Evolutionary conservation across 2,797 vertebrate genomes (phyloP).

Genomic region (Ctenochaetus hawaiiensis): DNA sequence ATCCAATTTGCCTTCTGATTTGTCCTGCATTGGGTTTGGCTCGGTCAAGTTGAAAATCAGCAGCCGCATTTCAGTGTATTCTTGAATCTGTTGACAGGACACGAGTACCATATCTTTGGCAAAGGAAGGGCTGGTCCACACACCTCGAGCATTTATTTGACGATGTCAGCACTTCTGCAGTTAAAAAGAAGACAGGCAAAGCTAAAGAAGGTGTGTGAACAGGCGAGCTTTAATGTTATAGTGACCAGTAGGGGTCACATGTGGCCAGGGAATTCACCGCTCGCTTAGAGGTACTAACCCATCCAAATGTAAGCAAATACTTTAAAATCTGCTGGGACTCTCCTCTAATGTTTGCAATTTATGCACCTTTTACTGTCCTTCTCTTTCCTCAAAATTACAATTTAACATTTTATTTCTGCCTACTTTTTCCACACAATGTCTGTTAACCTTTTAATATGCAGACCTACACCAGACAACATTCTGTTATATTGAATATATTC

Average conservation of each 20-base stretch:
- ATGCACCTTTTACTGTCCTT: neutral
- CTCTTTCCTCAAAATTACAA: neutral
- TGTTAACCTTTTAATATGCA: neutral
- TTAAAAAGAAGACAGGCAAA: conserved; percentile 19
- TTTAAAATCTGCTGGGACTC: neutral
- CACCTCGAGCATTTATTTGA: conserved; percentile 37
- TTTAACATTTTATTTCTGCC: neutral
- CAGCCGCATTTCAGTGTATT: conserved; percentile 42
- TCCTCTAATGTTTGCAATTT: neutral
- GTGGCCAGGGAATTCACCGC: conserved; percentile 25
- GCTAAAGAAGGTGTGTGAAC: conserved; percentile 20
- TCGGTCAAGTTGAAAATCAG: conserved; percentile 56
- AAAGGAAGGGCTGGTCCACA: conserved; percentile 40
- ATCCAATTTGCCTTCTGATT: conserved; percentile 73
- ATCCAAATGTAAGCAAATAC: conserved; percentile 24
- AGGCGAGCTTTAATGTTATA: conserved; percentile 6
- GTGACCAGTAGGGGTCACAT: conserved; percentile 70
- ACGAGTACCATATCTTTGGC: conserved; percentile 34
- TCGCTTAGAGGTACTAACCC: neutral
- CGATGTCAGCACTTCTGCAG: conserved; percentile 61
- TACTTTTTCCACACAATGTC: neutral
- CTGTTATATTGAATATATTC: neutral
- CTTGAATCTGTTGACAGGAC: conserved; percentile 57
- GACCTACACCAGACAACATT: conserved; percentile 1
- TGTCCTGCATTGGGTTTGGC: conserved; percentile 61